These are phyloP conservation scores for Malacosoma neustria DNA, from an alignment of 2,888 invertebrate species.

Conservation along the genomic window DNA sequence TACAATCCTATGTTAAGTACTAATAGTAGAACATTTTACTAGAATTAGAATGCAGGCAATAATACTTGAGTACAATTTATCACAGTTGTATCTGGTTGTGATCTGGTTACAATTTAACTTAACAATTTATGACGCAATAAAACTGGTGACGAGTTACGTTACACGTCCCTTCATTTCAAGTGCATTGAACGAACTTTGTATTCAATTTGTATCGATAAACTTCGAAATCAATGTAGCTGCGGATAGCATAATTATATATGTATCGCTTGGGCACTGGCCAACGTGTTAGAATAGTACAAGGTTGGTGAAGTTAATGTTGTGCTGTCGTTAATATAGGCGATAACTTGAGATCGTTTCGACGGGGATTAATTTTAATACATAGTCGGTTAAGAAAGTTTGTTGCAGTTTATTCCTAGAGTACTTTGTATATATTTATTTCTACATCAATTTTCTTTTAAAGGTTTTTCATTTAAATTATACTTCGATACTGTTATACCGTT, in stretches of 20 bases:
- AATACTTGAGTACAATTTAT: not conserved
- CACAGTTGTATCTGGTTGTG: not conserved
- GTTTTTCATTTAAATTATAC: too few relatives aligned
- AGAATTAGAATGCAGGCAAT: not conserved
- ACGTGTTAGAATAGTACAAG: not conserved
- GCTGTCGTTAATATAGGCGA: not conserved
- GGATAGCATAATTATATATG: not conserved
- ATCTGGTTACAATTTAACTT: not conserved
- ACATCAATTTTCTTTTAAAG: too few relatives aligned
- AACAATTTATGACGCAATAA: not conserved
- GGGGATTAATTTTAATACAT: not conserved
- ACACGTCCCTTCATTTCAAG: not conserved
- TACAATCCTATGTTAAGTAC: too few relatives aligned
- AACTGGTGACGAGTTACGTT: not conserved
- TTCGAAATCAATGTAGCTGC: not conserved
- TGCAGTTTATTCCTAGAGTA: not conserved
- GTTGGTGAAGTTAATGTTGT: not conserved
- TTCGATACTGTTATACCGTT: too few relatives aligned
- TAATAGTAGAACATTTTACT: too few relatives aligned
- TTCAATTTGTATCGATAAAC: not conserved
- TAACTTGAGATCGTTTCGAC: not conserved
- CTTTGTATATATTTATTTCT: too few relatives aligned
- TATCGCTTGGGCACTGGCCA: not conserved
- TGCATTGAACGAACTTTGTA: not conserved
- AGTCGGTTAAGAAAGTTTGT: not conserved